A percentile compares a stretch with the other conserved stretches of the same genome.
Evolutionary conservation across 1,140 invertebrate genomes (phyloP).

Genomic region (Drosophila tsacasi): DNA sequence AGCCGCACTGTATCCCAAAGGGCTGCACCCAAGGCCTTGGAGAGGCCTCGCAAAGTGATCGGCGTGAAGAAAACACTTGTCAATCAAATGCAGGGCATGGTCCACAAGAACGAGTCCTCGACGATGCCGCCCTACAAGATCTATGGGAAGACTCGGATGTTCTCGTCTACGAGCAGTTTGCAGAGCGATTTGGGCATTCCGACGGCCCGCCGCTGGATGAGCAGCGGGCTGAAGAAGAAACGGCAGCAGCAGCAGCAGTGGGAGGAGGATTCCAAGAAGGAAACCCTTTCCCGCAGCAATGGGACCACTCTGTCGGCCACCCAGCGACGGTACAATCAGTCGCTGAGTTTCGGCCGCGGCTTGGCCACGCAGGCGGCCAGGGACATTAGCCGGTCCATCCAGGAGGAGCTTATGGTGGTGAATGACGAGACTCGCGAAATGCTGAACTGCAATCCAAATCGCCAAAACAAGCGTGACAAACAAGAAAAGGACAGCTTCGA

Average conservation of each 20-base stretch:
- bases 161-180: constrained; percentile 44
- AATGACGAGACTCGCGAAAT: constrained; percentile 22
- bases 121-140: constrained; percentile 35
- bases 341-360: background rate
- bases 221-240: background rate
- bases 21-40: background rate
- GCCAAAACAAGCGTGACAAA: background rate
- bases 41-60: constrained; percentile 36
- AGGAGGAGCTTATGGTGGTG: constrained; percentile 58
- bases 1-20: background rate
- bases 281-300: background rate
- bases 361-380: constrained; percentile 18
- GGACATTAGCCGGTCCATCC: constrained; percentile 61
- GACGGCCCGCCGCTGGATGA: constrained; percentile 5
- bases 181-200: background rate
- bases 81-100: constrained; percentile 61
- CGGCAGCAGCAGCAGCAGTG: background rate
- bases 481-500: constrained; percentile 8
- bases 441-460: constrained; percentile 32
- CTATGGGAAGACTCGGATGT: constrained; percentile 41
- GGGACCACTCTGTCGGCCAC: constrained; percentile 19
- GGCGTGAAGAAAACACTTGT: constrained; percentile 58
- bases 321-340: constrained; percentile 40
- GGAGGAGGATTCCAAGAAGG: background rate
- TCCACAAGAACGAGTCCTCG: background rate